Percentiles rank a stretch among this genome's conserved stretches.
These are phyloP conservation scores for Bombus ignitus DNA, from an alignment of 1,140 invertebrate species.

Conservation along the genomic window DNA sequence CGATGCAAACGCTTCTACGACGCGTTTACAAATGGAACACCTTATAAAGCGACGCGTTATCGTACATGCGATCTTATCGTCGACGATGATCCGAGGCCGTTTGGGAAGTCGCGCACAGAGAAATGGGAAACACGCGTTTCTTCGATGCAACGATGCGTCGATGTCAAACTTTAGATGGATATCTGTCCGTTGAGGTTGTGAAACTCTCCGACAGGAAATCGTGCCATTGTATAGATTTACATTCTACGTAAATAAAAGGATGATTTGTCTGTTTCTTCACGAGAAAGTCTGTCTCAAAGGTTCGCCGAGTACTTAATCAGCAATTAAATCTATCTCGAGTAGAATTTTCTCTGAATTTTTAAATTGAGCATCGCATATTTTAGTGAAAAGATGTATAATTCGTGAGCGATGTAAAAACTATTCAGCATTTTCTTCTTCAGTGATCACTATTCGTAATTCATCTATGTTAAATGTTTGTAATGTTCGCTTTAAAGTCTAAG, in stretches of 20 bases:
- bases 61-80: slow-evolving; percentile 67
- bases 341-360: background rate
- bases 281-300: background rate
- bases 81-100: slow-evolving; percentile 52
- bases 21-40: slow-evolving; percentile 60
- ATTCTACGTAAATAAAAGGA: background rate
- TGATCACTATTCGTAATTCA: background rate
- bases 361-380: too few species aligned
- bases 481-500: accelerated
- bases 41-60: slow-evolving; percentile 65
- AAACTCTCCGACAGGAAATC: background rate
- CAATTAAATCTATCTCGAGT: background rate
- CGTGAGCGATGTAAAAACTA: too few species aligned
- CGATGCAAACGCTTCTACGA: slow-evolving; percentile 46
- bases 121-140: slow-evolving; percentile 18
- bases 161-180: slow-evolving; percentile 7
- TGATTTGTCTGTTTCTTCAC: too few species aligned
- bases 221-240: background rate
- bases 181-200: background rate
- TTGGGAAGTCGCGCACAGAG: slow-evolving; percentile 41
- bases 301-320: background rate
- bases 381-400: too few species aligned
- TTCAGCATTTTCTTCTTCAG: too few species aligned
- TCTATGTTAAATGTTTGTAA: background rate
- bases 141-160: background rate